Conservation (phyloP, 2,797 vertebrate genomes). For the Macropodus opercularis region DNA sequence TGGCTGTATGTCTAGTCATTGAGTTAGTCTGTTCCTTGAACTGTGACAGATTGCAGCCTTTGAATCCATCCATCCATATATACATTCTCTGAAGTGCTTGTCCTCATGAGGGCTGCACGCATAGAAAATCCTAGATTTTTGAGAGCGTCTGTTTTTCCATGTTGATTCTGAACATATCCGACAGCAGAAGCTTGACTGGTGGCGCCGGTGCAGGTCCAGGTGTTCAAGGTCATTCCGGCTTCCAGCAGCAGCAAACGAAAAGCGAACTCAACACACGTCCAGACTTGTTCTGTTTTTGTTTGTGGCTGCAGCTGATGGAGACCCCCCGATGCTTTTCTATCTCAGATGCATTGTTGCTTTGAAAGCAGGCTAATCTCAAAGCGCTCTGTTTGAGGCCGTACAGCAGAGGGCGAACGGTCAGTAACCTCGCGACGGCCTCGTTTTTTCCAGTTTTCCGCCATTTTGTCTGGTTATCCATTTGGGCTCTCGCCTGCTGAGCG, state of each 20-base stretch:
- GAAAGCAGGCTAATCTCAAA: slow-evolving; percentile 30
- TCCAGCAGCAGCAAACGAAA: slow-evolving; percentile 5
- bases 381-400: slow-evolving; percentile 30
- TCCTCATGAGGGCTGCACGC: too few relatives aligned
- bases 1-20: too few relatives aligned
- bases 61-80: too few relatives aligned
- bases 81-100: too few relatives aligned
- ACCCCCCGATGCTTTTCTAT: slow-evolving; percentile 63
- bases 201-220: background rate
- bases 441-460: slow-evolving; percentile 36
- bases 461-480: slow-evolving; percentile 51
- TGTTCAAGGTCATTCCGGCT: background rate
- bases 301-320: background rate
- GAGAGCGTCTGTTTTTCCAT: background rate
- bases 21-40: too few relatives aligned
- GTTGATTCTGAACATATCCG: slow-evolving; percentile 3
- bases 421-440: slow-evolving; percentile 34
- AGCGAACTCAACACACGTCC: slow-evolving; percentile 6
- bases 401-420: slow-evolving; percentile 31
- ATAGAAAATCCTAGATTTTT: too few relatives aligned
- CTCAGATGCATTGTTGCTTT: slow-evolving; percentile 51
- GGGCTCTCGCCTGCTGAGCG: slow-evolving; percentile 49
- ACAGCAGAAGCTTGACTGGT: background rate
- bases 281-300: slow-evolving; percentile 31
- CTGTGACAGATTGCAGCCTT: too few relatives aligned